phyloP scores from a whole-genome alignment of 2,888 invertebrate species.

The Tholera decimalis region DNA sequence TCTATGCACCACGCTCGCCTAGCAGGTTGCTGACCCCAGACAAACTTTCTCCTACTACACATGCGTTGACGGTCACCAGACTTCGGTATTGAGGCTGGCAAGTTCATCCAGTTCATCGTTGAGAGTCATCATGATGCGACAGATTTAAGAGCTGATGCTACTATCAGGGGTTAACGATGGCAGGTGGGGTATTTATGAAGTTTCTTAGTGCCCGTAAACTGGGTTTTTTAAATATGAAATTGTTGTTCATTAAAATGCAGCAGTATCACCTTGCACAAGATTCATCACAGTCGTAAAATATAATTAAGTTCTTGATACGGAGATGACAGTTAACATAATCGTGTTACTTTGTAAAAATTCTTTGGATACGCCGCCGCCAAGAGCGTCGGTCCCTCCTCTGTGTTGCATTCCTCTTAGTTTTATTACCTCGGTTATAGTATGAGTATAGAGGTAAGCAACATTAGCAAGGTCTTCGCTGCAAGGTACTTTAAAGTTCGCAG shows the following conservation, averaged over 20 bases:
- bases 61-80: conserved; percentile 36
- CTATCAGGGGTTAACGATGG: neutral
- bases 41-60: conserved; percentile 39
- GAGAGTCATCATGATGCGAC: conserved; percentile 15
- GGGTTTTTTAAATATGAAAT: neutral
- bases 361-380: conserved; percentile 30
- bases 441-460: conserved; percentile 47
- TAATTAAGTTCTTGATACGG: conserved; percentile 23
- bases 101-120: conserved; percentile 45
- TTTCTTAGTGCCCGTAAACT: conserved; percentile 1
- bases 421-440: conserved; percentile 50
- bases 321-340: conserved; percentile 35
- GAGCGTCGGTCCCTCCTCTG: conserved; percentile 29
- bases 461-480: conserved; percentile 51
- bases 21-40: conserved; percentile 51
- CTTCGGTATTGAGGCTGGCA: conserved; percentile 25
- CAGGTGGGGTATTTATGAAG: neutral
- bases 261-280: conserved; percentile 19
- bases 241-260: conserved; percentile 7
- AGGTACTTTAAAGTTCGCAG: conserved; percentile 57
- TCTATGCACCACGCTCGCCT: conserved; percentile 32
- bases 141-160: conserved; percentile 4
- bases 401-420: conserved; percentile 15
- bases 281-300: conserved; percentile 12
- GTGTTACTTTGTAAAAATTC: conserved; percentile 40